These are phyloP conservation scores for Epizoanthus ramosus DNA, from an alignment of 92 coral and sea anemone species.

Conservation along the genomic window DNA sequence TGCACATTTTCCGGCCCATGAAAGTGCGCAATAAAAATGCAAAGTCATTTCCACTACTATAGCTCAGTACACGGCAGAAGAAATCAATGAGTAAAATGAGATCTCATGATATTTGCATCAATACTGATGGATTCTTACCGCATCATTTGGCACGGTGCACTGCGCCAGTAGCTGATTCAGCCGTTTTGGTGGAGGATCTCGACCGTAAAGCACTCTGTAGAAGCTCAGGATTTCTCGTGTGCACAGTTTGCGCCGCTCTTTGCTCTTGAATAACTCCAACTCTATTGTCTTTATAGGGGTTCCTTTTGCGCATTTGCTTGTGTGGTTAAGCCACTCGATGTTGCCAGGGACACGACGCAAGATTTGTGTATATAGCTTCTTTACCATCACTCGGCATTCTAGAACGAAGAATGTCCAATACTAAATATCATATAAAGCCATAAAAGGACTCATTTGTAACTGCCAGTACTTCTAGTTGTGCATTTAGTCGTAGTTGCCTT, in stretches of 20 bases:
- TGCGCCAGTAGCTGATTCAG: not conserved
- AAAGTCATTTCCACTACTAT: no score
- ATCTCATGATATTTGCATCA: no score
- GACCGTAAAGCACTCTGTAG: conserved; percentile 8
- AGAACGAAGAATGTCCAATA: not conserved
- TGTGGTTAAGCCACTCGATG: conserved; percentile 7
- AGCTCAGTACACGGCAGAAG: no score
- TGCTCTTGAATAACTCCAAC: not conserved
- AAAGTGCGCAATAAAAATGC: no score
- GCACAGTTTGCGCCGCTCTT: not conserved
- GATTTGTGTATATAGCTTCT: not conserved
- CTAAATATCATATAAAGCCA: no score
- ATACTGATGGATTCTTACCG: no score
- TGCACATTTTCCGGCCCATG: no score
- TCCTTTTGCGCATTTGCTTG: not conserved
- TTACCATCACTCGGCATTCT: conserved; percentile 22
- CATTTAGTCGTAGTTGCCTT: no score
- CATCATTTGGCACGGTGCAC: not conserved
- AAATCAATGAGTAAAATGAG: no score
- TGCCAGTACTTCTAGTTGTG: no score
- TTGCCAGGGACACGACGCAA: conserved; percentile 11
- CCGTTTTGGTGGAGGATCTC: not conserved
- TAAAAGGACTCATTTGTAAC: no score
- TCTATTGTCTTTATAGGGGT: not conserved
- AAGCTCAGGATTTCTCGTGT: conserved; percentile 4